Evolutionary conservation across 1,140 invertebrate species (phyloP).

Genomic region (Magallana ariakensis): DNA sequence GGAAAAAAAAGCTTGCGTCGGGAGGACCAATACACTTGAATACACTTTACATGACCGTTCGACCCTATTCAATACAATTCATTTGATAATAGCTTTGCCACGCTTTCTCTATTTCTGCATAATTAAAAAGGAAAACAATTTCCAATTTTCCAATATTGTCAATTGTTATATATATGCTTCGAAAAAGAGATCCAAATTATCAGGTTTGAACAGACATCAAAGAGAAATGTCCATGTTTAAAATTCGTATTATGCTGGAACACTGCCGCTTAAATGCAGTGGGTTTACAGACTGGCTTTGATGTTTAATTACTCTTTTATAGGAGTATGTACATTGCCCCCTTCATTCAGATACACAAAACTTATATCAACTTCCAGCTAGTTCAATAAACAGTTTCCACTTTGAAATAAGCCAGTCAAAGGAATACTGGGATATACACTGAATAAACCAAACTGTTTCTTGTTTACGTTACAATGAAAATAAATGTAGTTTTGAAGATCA

Average conservation of each 20-base stretch:
- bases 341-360: constrained; percentile 38
- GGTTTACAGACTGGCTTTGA: constrained; percentile 12
- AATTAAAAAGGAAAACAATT: constrained; percentile 25
- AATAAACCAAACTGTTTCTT: constrained; percentile 35
- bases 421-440: constrained; percentile 26
- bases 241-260: constrained; percentile 28
- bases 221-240: background rate
- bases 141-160: constrained; percentile 6
- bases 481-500: constrained; percentile 24
- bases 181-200: constrained; percentile 10
- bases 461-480: constrained; percentile 36
- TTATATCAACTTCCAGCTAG: constrained; percentile 28
- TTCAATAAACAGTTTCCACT: constrained; percentile 34
- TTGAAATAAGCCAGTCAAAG: constrained; percentile 35
- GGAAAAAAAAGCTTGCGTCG: too few species aligned
- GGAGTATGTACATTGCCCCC: constrained; percentile 31
- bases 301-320: constrained; percentile 37
- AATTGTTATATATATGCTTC: background rate
- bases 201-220: constrained; percentile 33
- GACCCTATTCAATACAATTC: background rate
- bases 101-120: background rate
- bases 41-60: too few species aligned
- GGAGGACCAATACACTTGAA: too few species aligned
- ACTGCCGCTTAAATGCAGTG: constrained; percentile 32
- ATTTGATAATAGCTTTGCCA: background rate